Evolutionary conservation across 2,888 invertebrate species (phyloP), one percentile per base, ranked within the genome.

Genomic region (Drosophila falleni): DNA sequence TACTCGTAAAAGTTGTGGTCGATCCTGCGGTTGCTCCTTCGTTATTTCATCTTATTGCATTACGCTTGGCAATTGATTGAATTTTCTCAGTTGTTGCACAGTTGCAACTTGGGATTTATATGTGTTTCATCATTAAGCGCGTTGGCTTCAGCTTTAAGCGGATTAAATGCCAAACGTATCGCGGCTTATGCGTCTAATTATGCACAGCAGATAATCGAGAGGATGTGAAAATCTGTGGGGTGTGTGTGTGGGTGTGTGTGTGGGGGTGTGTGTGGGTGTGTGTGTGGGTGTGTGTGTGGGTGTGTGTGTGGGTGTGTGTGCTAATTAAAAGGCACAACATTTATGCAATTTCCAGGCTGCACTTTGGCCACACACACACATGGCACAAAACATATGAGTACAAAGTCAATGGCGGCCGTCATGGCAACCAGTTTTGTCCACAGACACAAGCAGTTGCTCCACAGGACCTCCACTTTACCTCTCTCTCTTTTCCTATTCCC

Each of bases 301-400:
- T 69, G 71, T 71, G 62, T 71, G 62, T 31, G 29, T 70, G 60
- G 55, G 62, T 56, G 67, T 47, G 74, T 65, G 81, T 80, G 76
- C 87, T 84, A 84, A 84, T 84, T 84, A 87, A 84, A 85, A 84
- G 86, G 84, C 82, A 87, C 87, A 84, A 84, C 82, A 80, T 82
- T 84, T 84, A 80, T 84, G 85, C 83, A 80, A 72, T 74, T 69
- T 68, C 62, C 72, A 41, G 31, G 55, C 35, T 50, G 46, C 59
- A 62, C 54, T 41, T 19, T 71, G 59, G 61, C 60, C 66, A 72
- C 79, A 29, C 61, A 56, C 79, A 31, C 31, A 31, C 31, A 31
- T 31, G 31, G 31, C 62, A 49, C 44, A 16, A 11, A 31, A 37
- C 19, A 26, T 8, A 23, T 9, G 26, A 39, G 11, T 26, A 78